Conservation (phyloP, 2,888 invertebrate genomes). For the Argynnis bischoffii region DNA sequence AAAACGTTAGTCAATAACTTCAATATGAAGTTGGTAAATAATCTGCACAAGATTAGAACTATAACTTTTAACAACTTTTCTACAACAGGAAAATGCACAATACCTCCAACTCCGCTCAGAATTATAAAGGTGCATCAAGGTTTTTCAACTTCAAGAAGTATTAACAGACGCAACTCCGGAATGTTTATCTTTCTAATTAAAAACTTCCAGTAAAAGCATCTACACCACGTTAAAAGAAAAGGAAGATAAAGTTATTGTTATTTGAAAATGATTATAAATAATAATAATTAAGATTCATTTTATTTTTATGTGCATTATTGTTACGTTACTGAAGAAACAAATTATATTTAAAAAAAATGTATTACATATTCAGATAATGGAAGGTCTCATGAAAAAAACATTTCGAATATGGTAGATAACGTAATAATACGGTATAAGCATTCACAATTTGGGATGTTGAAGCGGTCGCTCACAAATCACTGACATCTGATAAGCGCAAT, state of each 20-base stretch:
- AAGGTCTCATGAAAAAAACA: too few relatives aligned
- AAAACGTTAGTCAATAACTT: not conserved
- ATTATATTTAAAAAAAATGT: too few relatives aligned
- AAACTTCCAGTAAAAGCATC: constrained; percentile 29
- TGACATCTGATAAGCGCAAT: constrained; percentile 34
- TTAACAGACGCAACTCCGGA: constrained; percentile 23
- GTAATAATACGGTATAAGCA: not conserved
- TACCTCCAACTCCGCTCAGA: constrained; percentile 13
- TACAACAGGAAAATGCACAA: constrained; percentile 3
- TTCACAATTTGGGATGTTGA: constrained; percentile 39
- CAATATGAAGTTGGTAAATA: not conserved
- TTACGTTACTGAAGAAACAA: not conserved
- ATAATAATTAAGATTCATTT: not conserved
- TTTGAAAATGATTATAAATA: constrained; percentile 5
- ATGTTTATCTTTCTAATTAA: constrained; percentile 34
- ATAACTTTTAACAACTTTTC: constrained; percentile 15
- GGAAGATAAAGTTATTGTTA: not conserved
- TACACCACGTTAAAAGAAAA: constrained; percentile 7
- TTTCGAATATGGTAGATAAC: not conserved
- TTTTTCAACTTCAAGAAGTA: constrained; percentile 24
- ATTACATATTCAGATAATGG: too few relatives aligned
- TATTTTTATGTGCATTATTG: not conserved
- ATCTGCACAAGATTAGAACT: constrained; percentile 8
- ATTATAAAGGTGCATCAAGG: constrained; percentile 16
- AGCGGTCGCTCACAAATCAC: constrained; percentile 38